Evolutionary conservation across 2,113 vertebrate species (phyloP).

Genomic region (Sorex araneus): DNA sequence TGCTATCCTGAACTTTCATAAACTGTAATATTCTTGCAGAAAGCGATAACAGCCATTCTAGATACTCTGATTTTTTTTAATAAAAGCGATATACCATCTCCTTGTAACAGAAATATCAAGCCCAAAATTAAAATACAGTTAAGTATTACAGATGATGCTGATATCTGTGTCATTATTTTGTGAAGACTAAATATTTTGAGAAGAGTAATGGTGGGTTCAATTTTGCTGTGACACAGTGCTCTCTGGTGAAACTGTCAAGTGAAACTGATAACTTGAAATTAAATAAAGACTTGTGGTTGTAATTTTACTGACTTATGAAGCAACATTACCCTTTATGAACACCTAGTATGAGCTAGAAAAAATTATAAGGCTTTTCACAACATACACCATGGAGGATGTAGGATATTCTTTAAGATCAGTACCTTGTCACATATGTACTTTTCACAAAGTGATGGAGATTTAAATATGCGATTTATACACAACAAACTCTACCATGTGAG

Average conservation of each 20-base stretch:
- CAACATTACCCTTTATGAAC: background rate
- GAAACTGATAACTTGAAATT: conserved; percentile 52
- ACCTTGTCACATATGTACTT: conserved; percentile 1
- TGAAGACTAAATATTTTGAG: conserved; percentile 68
- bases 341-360: background rate
- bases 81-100: conserved; percentile 76
- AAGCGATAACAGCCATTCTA: conserved; percentile 72
- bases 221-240: conserved; percentile 59
- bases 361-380: background rate
- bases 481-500: background rate
- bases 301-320: conserved; percentile 51
- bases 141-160: conserved; percentile 73
- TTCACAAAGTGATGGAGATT: background rate
- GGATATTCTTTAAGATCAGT: background rate
- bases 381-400: background rate
- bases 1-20: conserved; percentile 73
- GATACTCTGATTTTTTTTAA: conserved; percentile 70
- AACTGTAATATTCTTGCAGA: conserved; percentile 76
- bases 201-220: conserved; percentile 56
- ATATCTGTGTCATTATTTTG: conserved; percentile 68
- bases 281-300: conserved; percentile 57
- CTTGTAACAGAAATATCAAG: conserved; percentile 71
- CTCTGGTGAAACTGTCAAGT: conserved; percentile 33
- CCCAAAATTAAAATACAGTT: conserved; percentile 77
- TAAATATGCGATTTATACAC: background rate